A percentile compares a stretch with the other conserved stretches of the same genome.
Evolutionary conservation across 2,113 vertebrate species (phyloP).

Genomic region (Piaya cayana): DNA sequence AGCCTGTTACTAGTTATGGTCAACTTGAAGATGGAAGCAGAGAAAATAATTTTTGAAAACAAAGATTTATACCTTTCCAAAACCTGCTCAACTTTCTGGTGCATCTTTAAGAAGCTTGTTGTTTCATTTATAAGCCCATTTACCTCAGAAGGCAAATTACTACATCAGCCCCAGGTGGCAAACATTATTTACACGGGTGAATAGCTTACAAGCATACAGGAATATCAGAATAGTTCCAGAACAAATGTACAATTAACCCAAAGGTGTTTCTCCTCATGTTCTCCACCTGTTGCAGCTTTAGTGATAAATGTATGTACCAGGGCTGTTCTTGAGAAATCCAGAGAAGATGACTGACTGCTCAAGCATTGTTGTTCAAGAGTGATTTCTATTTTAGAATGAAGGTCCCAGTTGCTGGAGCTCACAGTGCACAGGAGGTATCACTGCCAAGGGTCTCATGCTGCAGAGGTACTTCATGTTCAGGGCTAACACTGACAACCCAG

Average conservation of each 20-base stretch:
- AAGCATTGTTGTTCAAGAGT: neutral
- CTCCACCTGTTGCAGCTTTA: neutral
- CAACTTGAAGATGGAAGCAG: neutral
- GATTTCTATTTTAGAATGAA: neutral
- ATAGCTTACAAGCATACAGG: neutral
- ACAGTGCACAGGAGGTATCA: neutral
- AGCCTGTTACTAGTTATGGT: neutral
- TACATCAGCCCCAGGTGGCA: neutral
- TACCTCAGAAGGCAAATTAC: neutral
- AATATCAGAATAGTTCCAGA: neutral
- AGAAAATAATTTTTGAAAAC: neutral
- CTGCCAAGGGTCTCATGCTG: neutral
- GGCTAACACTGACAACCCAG: neutral
- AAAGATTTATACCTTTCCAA: neutral
- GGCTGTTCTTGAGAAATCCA: neutral
- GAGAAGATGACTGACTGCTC: neutral
- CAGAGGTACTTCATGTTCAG: neutral
- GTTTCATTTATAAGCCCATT: conserved; percentile 10
- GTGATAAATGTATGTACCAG: neutral
- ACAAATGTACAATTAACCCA: neutral
- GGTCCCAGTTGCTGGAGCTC: neutral
- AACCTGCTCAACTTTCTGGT: neutral
- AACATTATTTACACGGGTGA: neutral
- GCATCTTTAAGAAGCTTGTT: neutral
- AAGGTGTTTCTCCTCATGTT: neutral